These are phyloP conservation scores for Campaea margaritaria DNA, from an alignment of 2,888 invertebrate genomes.

Conservation along the genomic window DNA sequence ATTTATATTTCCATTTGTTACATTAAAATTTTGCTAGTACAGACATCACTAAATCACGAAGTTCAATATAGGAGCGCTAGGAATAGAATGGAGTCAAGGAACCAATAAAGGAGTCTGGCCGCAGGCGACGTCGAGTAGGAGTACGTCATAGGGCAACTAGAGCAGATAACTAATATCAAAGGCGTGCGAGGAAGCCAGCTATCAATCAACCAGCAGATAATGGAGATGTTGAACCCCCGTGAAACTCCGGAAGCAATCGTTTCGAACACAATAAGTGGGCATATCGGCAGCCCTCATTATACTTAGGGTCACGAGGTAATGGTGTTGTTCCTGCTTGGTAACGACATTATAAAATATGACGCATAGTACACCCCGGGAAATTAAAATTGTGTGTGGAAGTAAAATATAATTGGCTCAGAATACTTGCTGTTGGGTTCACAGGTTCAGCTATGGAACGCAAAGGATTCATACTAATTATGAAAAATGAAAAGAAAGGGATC, in stretches of 20 bases:
- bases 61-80: conserved; percentile 38
- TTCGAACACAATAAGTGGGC: conserved; percentile 43
- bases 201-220: conserved; percentile 79
- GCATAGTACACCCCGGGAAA: conserved; percentile 6
- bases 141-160: conserved; percentile 56
- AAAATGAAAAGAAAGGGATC: no score
- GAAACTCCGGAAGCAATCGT: conserved; percentile 69
- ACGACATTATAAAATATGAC: conserved; percentile 10
- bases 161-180: conserved; percentile 64
- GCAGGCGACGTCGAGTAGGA: conserved; percentile 25
- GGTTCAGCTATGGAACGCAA: no score
- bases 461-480: no score
- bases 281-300: conserved; percentile 39
- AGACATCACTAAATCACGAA: conserved; percentile 6
- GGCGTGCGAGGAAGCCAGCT: conserved; percentile 69
- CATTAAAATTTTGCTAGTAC: conserved; percentile 20
- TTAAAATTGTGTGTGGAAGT: not conserved
- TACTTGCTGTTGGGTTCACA: no score
- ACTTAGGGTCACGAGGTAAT: conserved; percentile 32
- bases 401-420: not conserved
- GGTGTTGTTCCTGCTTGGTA: conserved; percentile 34
- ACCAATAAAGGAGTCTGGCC: conserved; percentile 50
- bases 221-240: conserved; percentile 73
- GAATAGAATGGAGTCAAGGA: conserved; percentile 53
- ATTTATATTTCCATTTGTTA: conserved; percentile 14